phyloP scores from a whole-genome alignment of 2,797 vertebrate genomes.

The Centroberyx gerrardi region DNA sequence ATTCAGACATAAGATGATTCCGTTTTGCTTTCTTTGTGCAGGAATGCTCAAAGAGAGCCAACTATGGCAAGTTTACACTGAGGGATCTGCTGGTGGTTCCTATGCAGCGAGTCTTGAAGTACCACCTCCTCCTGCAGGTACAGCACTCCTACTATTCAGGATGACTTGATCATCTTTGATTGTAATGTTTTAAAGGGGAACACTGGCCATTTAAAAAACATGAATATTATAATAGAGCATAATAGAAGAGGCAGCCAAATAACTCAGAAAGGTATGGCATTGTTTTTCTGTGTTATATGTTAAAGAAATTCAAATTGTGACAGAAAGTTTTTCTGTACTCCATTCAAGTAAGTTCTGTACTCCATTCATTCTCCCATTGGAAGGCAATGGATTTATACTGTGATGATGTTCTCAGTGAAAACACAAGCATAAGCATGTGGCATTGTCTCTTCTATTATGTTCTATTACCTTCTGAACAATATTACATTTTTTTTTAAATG shows the following conservation, averaged over 20 bases:
- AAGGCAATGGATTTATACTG: not conserved
- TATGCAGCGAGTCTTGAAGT: constrained; percentile 98
- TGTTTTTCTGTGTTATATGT: no score
- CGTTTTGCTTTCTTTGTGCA: constrained; percentile 63
- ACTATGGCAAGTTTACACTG: constrained; percentile 97
- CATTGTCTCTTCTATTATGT: not conserved
- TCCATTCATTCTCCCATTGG: no score
- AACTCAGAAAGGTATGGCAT: no score
- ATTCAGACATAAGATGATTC: not conserved
- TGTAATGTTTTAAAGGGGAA: no score
- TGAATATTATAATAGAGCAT: no score
- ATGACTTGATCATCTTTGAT: no score
- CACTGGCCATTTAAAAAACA: no score
- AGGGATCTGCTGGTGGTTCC: constrained; percentile 97
- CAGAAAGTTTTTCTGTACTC: no score
- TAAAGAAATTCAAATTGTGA: no score
- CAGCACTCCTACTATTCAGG: not conserved
- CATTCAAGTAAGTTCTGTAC: no score
- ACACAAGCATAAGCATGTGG: not conserved
- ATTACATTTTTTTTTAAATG: no score
- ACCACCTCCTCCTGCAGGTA: constrained; percentile 97
- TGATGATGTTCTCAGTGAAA: not conserved
- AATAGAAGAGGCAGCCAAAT: no score
- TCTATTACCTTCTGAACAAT: not conserved
- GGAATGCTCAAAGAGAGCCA: constrained; percentile 98